phyloP scores from a whole-genome alignment of 2,797 vertebrate species.

The Periophthalmus magnuspinnatus region DNA sequence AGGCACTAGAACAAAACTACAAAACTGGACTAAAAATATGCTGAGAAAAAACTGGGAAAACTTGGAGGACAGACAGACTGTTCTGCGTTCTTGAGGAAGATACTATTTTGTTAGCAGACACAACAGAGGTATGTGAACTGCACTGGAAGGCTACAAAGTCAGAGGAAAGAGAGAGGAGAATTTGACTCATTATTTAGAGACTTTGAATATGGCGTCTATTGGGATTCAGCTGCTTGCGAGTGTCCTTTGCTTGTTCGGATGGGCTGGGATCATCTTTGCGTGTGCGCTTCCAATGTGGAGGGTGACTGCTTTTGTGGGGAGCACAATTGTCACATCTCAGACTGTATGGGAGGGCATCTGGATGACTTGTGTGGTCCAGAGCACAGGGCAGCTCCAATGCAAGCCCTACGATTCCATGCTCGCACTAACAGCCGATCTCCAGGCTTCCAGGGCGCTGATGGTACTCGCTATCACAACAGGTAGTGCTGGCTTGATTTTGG shows the following conservation, averaged over 20 bases:
- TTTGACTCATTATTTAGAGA: background rate
- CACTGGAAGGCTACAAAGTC: background rate
- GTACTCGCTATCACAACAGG: constrained; percentile 67
- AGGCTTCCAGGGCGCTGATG: constrained; percentile 74
- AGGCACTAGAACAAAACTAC: constrained; percentile 20
- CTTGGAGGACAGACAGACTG: constrained; percentile 18
- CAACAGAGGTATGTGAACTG: constrained; percentile 18
- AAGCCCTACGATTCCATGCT: constrained; percentile 78
- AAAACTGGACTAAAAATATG: constrained; percentile 31
- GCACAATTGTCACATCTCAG: constrained; percentile 77
- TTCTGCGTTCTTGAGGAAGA: background rate
- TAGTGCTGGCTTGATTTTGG: constrained; percentile 71
- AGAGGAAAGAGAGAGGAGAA: constrained; percentile 18
- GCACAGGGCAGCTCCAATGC: constrained; percentile 77
- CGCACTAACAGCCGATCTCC: constrained; percentile 67
- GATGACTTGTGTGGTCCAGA: constrained; percentile 79
- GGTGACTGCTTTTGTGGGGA: constrained; percentile 79
- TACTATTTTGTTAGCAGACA: background rate
- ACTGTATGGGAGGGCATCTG: constrained; percentile 82
- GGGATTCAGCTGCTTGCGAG: constrained; percentile 79
- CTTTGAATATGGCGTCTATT: constrained; percentile 68
- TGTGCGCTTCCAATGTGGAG: constrained; percentile 79
- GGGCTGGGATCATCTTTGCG: constrained; percentile 68
- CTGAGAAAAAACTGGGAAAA: constrained; percentile 48
- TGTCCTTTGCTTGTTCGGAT: constrained; percentile 73